These are phyloP conservation scores for Heliconius sara DNA, from an alignment of 2,888 invertebrate genomes.

Conservation along the genomic window DNA sequence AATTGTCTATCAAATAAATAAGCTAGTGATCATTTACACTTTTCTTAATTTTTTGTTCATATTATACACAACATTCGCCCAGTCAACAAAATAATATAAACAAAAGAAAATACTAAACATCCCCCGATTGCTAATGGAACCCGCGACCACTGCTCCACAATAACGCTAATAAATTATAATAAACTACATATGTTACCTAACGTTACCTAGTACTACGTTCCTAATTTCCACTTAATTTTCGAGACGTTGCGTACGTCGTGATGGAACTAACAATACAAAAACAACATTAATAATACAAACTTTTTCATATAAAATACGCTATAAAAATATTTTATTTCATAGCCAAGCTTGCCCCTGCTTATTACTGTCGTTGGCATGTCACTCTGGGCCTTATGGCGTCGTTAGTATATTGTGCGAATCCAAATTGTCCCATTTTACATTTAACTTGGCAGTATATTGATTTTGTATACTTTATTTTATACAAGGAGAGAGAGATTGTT, in stretches of 20 bases:
- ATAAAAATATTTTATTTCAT: constrained; percentile 25
- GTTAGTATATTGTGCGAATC: constrained; percentile 47
- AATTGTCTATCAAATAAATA: too few relatives aligned
- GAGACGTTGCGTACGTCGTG: too few relatives aligned
- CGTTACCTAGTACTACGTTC: too few relatives aligned
- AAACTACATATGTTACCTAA: too few relatives aligned
- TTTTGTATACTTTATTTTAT: constrained; percentile 22
- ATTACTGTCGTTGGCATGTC: constrained; percentile 45
- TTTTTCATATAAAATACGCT: neutral
- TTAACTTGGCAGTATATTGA: constrained; percentile 41
- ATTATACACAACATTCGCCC: too few relatives aligned
- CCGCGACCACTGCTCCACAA: neutral
- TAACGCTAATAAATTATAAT: too few relatives aligned
- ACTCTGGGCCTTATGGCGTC: constrained; percentile 41
- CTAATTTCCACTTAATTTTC: too few relatives aligned
- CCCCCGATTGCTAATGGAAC: neutral
- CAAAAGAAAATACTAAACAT: neutral
- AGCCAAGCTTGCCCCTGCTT: constrained; percentile 30
- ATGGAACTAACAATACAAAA: too few relatives aligned
- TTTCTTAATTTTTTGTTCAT: too few relatives aligned
- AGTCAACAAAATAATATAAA: neutral
- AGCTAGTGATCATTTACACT: too few relatives aligned
- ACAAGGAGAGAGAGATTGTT: neutral
- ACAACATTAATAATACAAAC: neutral
- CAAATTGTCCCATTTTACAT: constrained; percentile 49